Evolutionary conservation across 2,797 vertebrate species (phyloP), one percentile per base, ranked within the genome.

Genomic region (Oreonectes daqikongensis): DNA sequence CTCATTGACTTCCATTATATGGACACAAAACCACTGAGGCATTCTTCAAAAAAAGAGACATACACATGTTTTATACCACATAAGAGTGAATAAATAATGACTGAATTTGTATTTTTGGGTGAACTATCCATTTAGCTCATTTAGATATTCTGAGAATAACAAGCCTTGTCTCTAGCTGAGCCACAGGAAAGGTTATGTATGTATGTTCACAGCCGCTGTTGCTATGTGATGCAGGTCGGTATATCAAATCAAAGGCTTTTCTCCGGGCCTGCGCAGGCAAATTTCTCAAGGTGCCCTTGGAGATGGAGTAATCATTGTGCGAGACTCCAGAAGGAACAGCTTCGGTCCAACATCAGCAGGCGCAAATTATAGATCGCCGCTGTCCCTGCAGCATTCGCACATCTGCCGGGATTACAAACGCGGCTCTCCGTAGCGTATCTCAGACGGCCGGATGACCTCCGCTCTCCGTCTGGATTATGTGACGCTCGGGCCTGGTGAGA

Each of bases 211-310:
- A 61, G 30, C 20, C 5, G n/a, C 67, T 46, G 64, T 72, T 38
- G 26, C 60, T 55, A 53, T 57, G 73, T 59, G 69, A 69, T 46
- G 44, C 42, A n/a, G 18, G 40, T 80, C 15, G 11, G 32, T 38
- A 60, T 50, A 69, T 78, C 65, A 55, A 72, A 77, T 63, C 44
- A 66, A 57, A 65, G 22, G 44, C 35, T 32, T 71, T 28, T 80
- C 70, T 55, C 42, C 65, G 40, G 59, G 70, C 77, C 50, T 81
- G 59, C 26, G 9, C 60, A 70, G 66, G 61, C 50, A 10, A 35
- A 67, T 61, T 66, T 81, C 26, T 46, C 79, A 81, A 82, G 75
- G 77, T 82, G 84, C 72, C 82, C 64, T 82, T 82, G 67, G 50
- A 60, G 77, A 77, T 20, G 6, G 55, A 77, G 57, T 71, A 79